Conservation (phyloP, 2,888 invertebrate genomes). For the Pogonocherus hispidulus region DNA sequence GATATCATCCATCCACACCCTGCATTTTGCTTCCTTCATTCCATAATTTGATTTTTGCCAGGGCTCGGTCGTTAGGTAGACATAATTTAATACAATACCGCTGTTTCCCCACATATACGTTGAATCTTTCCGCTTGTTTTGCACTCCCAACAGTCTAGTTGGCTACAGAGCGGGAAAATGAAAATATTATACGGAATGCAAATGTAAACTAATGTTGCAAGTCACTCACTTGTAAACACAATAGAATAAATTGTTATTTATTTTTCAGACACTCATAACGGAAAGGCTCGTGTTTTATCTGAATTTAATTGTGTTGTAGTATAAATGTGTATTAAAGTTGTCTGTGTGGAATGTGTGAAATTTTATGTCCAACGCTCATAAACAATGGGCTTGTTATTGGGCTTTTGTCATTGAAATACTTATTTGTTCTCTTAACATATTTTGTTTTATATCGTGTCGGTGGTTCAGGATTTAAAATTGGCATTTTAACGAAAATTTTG, state of each 20-base stretch:
- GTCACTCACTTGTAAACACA: conserved; percentile 45
- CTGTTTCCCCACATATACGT: conserved; percentile 49
- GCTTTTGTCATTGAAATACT: not conserved
- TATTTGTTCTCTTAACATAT: not conserved
- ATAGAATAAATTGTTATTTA: conserved; percentile 34
- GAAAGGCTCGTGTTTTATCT: not conserved
- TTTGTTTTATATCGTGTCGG: too few relatives aligned
- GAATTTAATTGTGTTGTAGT: conserved; percentile 18
- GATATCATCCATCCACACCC: conserved; percentile 15
- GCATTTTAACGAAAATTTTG: too few relatives aligned
- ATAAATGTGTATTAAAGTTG: conserved; percentile 7
- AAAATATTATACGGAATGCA: conserved; percentile 52
- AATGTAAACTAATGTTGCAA: conserved; percentile 54
- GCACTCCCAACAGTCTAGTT: conserved; percentile 45
- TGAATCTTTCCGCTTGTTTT: conserved; percentile 55
- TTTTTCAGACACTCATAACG: conserved; percentile 15
- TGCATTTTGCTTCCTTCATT: conserved; percentile 19
- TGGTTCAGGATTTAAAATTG: too few relatives aligned
- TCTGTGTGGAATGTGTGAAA: not conserved
- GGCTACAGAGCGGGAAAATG: conserved; percentile 46
- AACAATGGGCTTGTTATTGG: not conserved
- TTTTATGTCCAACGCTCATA: not conserved
- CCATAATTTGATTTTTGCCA: conserved; percentile 46
- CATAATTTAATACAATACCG: conserved; percentile 50
- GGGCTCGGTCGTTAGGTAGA: conserved; percentile 35